These are phyloP conservation scores for Cryptus armator DNA, from an alignment of 2,888 invertebrate species.

Conservation along the genomic window DNA sequence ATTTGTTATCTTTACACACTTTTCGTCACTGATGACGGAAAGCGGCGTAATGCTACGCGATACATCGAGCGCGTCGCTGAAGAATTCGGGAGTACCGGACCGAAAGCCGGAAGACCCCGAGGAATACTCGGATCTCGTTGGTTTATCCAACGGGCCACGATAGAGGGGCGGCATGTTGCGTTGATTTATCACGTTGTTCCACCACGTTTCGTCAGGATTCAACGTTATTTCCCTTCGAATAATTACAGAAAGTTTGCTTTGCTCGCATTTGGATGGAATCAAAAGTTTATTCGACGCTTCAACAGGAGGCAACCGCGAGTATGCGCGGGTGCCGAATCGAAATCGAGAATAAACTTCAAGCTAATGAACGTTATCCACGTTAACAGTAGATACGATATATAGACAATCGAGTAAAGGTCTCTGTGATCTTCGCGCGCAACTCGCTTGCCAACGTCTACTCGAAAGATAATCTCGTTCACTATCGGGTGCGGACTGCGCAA, in stretches of 20 bases:
- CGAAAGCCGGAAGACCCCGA: slow-evolving; percentile 68
- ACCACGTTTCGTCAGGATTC: slow-evolving; percentile 69
- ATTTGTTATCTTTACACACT: slow-evolving; percentile 56
- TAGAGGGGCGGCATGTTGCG: slow-evolving; percentile 70
- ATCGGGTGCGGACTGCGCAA: slow-evolving; percentile 56
- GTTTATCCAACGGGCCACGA: slow-evolving; percentile 46
- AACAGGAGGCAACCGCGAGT: slow-evolving; percentile 39
- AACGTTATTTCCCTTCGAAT: slow-evolving; percentile 68
- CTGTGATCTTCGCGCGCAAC: slow-evolving; percentile 65
- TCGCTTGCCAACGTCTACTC: slow-evolving; percentile 32
- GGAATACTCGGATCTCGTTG: slow-evolving; percentile 72
- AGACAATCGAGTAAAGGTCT: slow-evolving; percentile 74
- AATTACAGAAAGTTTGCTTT: slow-evolving; percentile 18
- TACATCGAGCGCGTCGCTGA: slow-evolving; percentile 50
- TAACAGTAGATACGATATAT: slow-evolving; percentile 71
- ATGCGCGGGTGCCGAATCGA: slow-evolving; percentile 59
- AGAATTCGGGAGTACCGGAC: slow-evolving; percentile 60
- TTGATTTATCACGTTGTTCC: slow-evolving; percentile 69
- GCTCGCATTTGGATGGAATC: background rate
- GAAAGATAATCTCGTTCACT: slow-evolving; percentile 50
- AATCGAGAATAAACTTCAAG: slow-evolving; percentile 69
- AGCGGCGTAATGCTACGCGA: slow-evolving; percentile 60
- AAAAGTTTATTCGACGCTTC: slow-evolving; percentile 49
- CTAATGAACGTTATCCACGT: slow-evolving; percentile 70
- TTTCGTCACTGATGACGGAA: slow-evolving; percentile 54